phyloP scores from a whole-genome alignment of 2,113 vertebrate species.

The Callithrix jacchus region DNA sequence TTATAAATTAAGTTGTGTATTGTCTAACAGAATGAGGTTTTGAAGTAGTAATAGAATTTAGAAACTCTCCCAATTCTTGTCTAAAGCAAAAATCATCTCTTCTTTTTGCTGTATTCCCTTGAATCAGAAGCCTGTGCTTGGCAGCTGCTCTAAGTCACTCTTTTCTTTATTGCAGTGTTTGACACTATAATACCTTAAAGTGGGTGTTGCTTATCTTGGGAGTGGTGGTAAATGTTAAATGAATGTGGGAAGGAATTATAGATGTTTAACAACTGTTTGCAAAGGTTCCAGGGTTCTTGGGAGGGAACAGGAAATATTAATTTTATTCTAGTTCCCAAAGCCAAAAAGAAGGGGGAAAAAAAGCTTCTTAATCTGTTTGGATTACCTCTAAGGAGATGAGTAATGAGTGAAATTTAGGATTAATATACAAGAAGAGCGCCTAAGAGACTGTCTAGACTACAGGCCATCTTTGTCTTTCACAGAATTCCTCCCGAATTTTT shows the following conservation, averaged over 20 bases:
- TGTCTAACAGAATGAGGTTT: neutral
- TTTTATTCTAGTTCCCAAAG: slow-evolving; percentile 68
- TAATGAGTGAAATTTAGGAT: slow-evolving; percentile 53
- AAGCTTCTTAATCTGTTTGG: slow-evolving; percentile 66
- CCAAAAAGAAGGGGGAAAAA: slow-evolving; percentile 48
- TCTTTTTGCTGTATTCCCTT: slow-evolving; percentile 6
- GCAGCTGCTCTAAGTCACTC: neutral
- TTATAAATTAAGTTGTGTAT: neutral
- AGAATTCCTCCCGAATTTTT: neutral
- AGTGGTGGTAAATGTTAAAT: neutral
- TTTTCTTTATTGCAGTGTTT: neutral
- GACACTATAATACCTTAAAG: neutral
- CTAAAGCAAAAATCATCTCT: neutral
- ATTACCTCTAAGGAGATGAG: slow-evolving; percentile 64
- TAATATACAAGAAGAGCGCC: slow-evolving; percentile 31
- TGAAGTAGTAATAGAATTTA: neutral
- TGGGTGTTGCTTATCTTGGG: slow-evolving; percentile 50
- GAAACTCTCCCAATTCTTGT: neutral
- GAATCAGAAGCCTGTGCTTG: neutral
- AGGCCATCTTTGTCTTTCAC: neutral
- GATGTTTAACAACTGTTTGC: slow-evolving; percentile 57
- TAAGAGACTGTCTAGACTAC: slow-evolving; percentile 64
- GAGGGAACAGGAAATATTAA: slow-evolving; percentile 71
- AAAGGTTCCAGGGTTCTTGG: slow-evolving; percentile 54
- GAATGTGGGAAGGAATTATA: slow-evolving; percentile 6